phyloP scores from a whole-genome alignment of 2,888 invertebrate species.

The Archips crataeganus region DNA sequence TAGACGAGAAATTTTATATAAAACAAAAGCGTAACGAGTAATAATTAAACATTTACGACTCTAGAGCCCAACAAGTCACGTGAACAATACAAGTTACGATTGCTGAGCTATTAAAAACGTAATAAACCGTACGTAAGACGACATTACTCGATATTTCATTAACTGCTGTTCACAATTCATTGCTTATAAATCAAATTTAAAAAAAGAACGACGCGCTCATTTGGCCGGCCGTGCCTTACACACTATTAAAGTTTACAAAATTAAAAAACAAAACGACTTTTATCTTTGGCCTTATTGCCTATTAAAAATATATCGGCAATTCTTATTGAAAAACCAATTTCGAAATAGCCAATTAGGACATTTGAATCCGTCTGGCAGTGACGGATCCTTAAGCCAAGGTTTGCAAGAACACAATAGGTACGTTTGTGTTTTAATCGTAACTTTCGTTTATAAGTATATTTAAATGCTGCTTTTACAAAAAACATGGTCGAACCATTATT shows the following conservation, averaged over 20 bases:
- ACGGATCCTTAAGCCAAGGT: slow-evolving; percentile 16
- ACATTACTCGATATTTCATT: slow-evolving; percentile 77
- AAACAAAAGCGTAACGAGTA: slow-evolving; percentile 21
- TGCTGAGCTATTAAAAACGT: slow-evolving; percentile 53
- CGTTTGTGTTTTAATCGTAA: neutral
- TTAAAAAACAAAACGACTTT: slow-evolving; percentile 49
- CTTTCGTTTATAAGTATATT: too few relatives aligned
- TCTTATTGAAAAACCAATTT: slow-evolving; percentile 77
- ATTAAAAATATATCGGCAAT: slow-evolving; percentile 76
- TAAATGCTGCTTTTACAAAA: too few relatives aligned
- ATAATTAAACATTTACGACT: slow-evolving; percentile 26
- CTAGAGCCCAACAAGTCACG: slow-evolving; percentile 45
- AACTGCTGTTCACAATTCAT: slow-evolving; percentile 73
- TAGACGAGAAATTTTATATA: slow-evolving; percentile 23
- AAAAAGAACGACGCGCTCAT: slow-evolving; percentile 73
- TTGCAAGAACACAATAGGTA: neutral
- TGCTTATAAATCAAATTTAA: slow-evolving; percentile 74
- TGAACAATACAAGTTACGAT: slow-evolving; percentile 57
- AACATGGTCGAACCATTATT: too few relatives aligned
- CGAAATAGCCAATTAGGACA: slow-evolving; percentile 73
- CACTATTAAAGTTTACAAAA: slow-evolving; percentile 61
- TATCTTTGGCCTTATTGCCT: slow-evolving; percentile 71
- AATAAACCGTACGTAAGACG: slow-evolving; percentile 55
- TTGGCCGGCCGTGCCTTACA: slow-evolving; percentile 68
- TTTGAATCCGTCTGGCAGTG: slow-evolving; percentile 17